Base-by-base conservation (phyloP, 2,113 vertebrate species). In the Crocuta crocuta region DNA sequence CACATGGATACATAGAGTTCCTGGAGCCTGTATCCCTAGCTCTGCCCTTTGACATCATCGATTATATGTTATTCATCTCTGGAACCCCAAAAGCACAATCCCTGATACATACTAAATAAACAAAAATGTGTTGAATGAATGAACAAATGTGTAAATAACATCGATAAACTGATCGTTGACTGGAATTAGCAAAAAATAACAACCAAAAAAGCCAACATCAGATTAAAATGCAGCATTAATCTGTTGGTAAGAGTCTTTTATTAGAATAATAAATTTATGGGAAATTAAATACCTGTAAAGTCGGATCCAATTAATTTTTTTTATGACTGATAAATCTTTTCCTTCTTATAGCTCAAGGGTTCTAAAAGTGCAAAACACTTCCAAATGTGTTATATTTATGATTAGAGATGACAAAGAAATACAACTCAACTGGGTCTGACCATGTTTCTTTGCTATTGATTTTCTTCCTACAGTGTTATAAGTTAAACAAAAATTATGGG, bases 271-370 rank as follows among this genome's bases (percentile, higher is more conserved):
- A 31, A 45, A 68, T 61, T 86, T 94, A 84, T 93, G 39, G 43
- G 66, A 88, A 82, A 95, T 84, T 89, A 96, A 97, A 93, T 53
- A 61, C 58, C 21, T 94, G 2, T 83, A 68, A 94, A 90, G 13
- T 50, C 68, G 92, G 39, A 92, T 92, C 70, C 15, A 92, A 65
- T 76, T 76, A 10, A 21, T 81, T 87, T 90, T 68, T 80, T 33
- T 55, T 55, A 31, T 92, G 53, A 53, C 31, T 70, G 48, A 35
- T 71, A 76, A 1, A 83, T 81, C 66, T 79, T 92, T 88, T 55
- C 81, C n/a, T 88, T 76, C 55, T 87, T 92, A 39, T 82, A 92
- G 61, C 55, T 96, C 0, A 0, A 83, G n/a, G 58, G 73, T 92
- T 63, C 10, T 26, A 17, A 58, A 78, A 58, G 23, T 48, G 35